Percentiles rank a stretch among this genome's conserved stretches.
phyloP scores from a whole-genome alignment of 2,888 invertebrate genomes.

The Pseudococcus jackbeardsleyi region DNA sequence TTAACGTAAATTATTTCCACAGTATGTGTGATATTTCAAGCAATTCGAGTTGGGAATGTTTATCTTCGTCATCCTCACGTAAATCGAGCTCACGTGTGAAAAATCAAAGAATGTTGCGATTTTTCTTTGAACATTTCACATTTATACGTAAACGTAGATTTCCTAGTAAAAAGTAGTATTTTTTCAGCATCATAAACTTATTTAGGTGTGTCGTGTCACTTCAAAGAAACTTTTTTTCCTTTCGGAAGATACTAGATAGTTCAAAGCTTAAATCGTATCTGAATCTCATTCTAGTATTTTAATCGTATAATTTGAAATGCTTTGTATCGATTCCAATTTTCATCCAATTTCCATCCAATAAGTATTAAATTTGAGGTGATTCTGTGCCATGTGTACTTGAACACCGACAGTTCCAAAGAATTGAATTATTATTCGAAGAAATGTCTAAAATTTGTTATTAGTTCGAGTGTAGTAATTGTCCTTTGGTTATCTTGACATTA shows the following conservation, averaged over 20 bases:
- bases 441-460: conserved; percentile 31
- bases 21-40: too few species aligned
- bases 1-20: not conserved
- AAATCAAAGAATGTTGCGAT: too few species aligned
- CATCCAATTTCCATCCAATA: not conserved
- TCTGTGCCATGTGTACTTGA: not conserved
- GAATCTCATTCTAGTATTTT: not conserved
- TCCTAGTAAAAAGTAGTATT: not conserved
- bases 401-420: not conserved
- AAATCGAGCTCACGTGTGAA: too few species aligned
- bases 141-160: not conserved
- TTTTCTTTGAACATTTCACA: not conserved
- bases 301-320: not conserved
- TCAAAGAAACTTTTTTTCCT: conserved; percentile 14
- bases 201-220: not conserved
- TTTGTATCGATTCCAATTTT: conserved; percentile 2
- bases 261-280: not conserved
- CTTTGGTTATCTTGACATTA: conserved; percentile 21
- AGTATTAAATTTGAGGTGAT: not conserved
- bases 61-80: too few species aligned
- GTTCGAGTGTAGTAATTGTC: conserved; percentile 39
- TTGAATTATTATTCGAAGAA: not conserved
- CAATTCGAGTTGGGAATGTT: too few species aligned
- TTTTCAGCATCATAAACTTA: not conserved
- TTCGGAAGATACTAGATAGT: not conserved